Conservation (phyloP, 2,888 invertebrate genomes). For the Chaitophorus viminalis region DNA sequence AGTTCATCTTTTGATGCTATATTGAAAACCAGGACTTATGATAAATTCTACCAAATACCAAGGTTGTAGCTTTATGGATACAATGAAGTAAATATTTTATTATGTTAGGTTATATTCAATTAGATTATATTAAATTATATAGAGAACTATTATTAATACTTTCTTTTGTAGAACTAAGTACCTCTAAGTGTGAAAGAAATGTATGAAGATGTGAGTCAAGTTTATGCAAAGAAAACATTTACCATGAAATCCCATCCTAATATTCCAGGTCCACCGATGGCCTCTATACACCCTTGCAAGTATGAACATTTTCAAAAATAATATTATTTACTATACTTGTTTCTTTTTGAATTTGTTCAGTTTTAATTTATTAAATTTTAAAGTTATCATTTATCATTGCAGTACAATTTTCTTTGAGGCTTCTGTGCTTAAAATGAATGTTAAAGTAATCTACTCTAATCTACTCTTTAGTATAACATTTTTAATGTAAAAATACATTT, state of each 20-base stretch:
- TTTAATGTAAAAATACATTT: not conserved
- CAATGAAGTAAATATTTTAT: conserved; percentile 79
- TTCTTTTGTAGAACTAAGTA: conserved; percentile 76
- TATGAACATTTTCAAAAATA: conserved; percentile 66
- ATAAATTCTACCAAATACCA: conserved; percentile 99
- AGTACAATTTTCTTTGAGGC: no score
- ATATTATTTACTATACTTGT: not conserved
- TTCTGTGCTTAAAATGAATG: no score
- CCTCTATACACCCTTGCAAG: conserved; percentile 98
- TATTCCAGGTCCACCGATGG: conserved; percentile 92
- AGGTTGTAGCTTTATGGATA: conserved; percentile 97
- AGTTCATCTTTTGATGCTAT: conserved; percentile 78
- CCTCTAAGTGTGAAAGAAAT: conserved; percentile 94
- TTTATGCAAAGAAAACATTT: conserved; percentile 99
- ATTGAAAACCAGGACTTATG: conserved; percentile 94
- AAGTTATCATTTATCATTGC: no score
- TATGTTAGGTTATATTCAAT: not conserved
- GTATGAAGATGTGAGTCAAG: conserved; percentile 99
- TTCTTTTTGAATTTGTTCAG: not conserved
- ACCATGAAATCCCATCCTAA: conserved; percentile 99
- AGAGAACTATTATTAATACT: not conserved
- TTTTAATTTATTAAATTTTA: no score
- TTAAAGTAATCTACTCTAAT: no score
- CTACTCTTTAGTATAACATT: not conserved
- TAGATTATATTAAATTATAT: no score